Percentiles rank a stretch among this genome's conserved stretches.
Evolutionary conservation across 2,113 vertebrate genomes (phyloP).

Genomic region (Sinosuthora webbiana): DNA sequence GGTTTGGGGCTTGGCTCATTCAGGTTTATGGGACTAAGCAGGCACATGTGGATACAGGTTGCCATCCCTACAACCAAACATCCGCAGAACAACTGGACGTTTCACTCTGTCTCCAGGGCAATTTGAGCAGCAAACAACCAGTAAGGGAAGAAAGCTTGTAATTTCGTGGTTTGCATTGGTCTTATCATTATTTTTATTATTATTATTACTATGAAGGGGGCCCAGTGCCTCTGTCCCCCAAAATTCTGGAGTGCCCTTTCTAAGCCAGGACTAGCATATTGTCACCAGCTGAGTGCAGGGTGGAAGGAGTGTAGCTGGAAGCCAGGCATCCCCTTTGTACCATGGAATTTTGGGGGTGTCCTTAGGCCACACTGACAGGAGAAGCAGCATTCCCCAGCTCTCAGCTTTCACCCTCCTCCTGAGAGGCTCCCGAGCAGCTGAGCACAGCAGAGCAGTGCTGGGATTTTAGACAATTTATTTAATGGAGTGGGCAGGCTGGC

Average conservation of each 20-base stretch:
- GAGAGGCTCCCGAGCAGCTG: background rate
- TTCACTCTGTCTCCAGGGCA: background rate
- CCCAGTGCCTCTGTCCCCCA: no score
- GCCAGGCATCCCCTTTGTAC: background rate
- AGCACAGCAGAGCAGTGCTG: background rate
- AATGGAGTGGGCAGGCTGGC: background rate
- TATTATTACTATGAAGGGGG: background rate
- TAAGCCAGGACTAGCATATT: background rate
- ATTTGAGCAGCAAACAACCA: background rate
- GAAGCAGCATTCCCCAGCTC: constrained; percentile 35
- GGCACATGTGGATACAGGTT: background rate
- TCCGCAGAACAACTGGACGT: background rate
- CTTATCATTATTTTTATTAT: background rate
- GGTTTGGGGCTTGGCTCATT: background rate
- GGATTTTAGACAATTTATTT: background rate
- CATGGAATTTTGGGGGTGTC: background rate
- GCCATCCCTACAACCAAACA: background rate
- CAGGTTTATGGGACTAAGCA: background rate
- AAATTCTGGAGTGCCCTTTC: background rate
- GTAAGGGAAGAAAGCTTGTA: background rate
- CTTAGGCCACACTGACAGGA: background rate
- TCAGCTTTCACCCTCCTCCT: constrained; percentile 39
- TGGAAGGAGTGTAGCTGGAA: background rate
- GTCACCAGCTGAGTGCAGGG: background rate
- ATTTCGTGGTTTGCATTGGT: background rate